Evolutionary conservation across 2,797 vertebrate species (phyloP).

Genomic region (Eulemur mongoz): DNA sequence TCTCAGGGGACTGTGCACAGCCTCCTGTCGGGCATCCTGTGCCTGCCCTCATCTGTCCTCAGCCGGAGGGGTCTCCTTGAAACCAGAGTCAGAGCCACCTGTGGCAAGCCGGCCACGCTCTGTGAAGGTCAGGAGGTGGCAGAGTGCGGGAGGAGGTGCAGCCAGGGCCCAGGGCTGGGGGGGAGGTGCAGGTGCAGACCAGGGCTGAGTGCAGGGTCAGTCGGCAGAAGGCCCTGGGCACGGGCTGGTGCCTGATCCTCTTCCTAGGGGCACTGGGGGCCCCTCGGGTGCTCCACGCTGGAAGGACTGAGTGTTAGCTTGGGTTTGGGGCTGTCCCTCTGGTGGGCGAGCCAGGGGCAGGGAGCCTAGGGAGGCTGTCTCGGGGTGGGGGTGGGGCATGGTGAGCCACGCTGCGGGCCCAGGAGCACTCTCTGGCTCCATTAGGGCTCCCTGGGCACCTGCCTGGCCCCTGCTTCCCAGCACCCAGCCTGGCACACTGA

Average conservation of each 20-base stretch:
- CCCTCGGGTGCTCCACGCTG: fast-evolving
- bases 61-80: not conserved
- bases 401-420: fast-evolving
- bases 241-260: no score
- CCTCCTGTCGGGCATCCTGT: not conserved
- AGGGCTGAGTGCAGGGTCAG: not conserved
- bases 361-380: not conserved
- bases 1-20: fast-evolving
- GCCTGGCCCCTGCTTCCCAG: not conserved
- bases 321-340: not conserved
- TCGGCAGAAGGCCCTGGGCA: fast-evolving
- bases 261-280: fast-evolving
- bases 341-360: not conserved
- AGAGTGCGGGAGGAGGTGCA: not conserved
- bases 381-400: fast-evolving
- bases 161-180: not conserved
- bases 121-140: not conserved
- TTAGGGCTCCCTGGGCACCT: not conserved
- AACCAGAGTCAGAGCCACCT: not conserved
- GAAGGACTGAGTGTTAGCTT: not conserved
- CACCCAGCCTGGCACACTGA: not conserved
- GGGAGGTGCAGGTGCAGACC: no score
- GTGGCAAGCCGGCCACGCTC: not conserved
- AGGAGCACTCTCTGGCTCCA: not conserved
- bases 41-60: not conserved